Conservation (phyloP, 2,113 vertebrate genomes). For the Dipodomys stephensi region DNA sequence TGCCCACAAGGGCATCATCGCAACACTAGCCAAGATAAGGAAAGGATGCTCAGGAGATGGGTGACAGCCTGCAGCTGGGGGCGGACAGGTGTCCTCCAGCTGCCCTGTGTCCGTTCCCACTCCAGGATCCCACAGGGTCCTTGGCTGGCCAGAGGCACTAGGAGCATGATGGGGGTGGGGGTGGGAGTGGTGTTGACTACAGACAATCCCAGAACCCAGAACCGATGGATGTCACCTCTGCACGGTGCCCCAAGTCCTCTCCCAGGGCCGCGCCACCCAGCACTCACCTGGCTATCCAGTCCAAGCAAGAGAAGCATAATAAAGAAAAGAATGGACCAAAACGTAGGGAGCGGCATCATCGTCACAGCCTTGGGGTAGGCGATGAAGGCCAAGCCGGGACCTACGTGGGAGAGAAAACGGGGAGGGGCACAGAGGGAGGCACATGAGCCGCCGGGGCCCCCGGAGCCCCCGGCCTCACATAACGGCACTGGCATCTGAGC, state of each 20-base stretch:
- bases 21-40: neutral
- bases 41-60: neutral
- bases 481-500: conserved; percentile 73
- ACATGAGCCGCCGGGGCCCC: conserved; percentile 72
- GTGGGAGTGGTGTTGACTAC: too few relatives aligned
- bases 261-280: too few relatives aligned
- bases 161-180: neutral
- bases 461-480: conserved; percentile 58
- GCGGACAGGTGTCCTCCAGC: neutral
- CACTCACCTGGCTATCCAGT: conserved; percentile 98
- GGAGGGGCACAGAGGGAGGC: conserved; percentile 77
- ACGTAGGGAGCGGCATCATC: conserved; percentile 98
- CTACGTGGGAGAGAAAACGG: conserved; percentile 89
- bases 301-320: conserved; percentile 99
- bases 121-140: neutral
- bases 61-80: neutral
- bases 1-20: neutral
- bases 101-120: neutral
- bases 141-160: rapidly evolving
- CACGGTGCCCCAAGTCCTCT: too few relatives aligned
- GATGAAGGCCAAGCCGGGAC: conserved; percentile 98
- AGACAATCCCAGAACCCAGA: too few relatives aligned
- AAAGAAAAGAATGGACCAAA: conserved; percentile 99
- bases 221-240: too few relatives aligned
- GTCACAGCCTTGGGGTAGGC: conserved; percentile 99